Evolutionary conservation across 2,113 vertebrate species (phyloP), one percentile per base, ranked within the genome.

Genomic region (Alligator mississippiensis): DNA sequence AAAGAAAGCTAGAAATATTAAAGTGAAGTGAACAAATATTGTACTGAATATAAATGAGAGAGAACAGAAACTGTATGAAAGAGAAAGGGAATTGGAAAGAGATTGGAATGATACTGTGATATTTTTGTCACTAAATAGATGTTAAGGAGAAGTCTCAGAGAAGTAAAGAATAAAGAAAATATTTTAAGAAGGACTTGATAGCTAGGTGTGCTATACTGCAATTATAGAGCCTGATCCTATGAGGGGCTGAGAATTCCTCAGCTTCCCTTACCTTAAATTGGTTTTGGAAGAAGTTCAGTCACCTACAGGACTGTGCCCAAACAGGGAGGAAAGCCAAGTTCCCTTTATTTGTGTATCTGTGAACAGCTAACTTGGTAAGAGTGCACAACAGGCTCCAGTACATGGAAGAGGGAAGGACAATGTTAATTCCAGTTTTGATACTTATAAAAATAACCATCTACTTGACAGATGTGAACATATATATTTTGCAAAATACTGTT

Each of bases 1-100:
- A 93, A 90, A 68, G 92, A 78, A 84, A n/a, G 17, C 88, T 90
- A 91, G 83, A 77, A 94, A 16, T 91, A 81, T 87, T 87, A 79
- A 82, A 92, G 74, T 61, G 63, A 93, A 91, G 54, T 83, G 82
- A 59, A 90, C 1, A 2, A 79, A 34, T 77, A 81, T 18, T 4
- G 0, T 64, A 27, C 15, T 93, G 80, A 82, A 90, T 92, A 34
- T 85, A 78, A 93, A 89, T 82, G 64, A 85, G 54, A 22, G 68
- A 81, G 60, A 83, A 79, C 79, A 55, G 82, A 93, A 88, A 61
- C 58, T 79, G 22, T 21, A 38, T 38, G 30, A 22, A 30, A 79
- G 74, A 92, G 83, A 82, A 77, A 13, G 82, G 70, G 25, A 91
- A 2, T 10, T 72, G 34, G 68, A 72, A 34, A 72, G 60, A 27